Base-by-base conservation (phyloP, 2,888 invertebrate species). In the Macrosiphum euphorbiae region DNA sequence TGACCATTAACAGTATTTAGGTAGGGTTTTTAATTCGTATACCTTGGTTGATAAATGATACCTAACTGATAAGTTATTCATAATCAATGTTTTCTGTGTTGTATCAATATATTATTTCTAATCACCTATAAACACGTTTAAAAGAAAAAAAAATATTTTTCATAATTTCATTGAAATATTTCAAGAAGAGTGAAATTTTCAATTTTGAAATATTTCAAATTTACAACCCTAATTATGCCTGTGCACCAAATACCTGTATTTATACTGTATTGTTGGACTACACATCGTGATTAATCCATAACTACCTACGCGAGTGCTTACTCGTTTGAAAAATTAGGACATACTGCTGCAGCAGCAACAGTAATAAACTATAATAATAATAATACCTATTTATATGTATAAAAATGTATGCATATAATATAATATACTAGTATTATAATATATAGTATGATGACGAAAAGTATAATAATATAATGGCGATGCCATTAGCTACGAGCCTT, bases 381-480 rank as follows among this genome's bases (percentile, higher is more conserved):
- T 35, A 35, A 78, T 35, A 78, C 3, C 13, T 55, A 58, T 58
- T 1, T 35, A 78, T 35, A 78, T 58, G 2, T 35, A 78, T 35
- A 78, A 20, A 67, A 67, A 67, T 16, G n/a, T 67, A n/a, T 67
- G 4, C n/a, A n/a, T 67, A n/a, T 67, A 55, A 58, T 26, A 58
- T 58, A 35, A 35, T 67, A 67, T 35, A 35, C 67, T 16, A n/a
- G 13, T 67, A n/a, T 67, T 85, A 85, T 85, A 52, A 41, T 86
- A 47, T 7, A 24, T 86, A 86, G 86, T 28, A 28, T 47, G n/a
- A 90, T 47, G 90, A 90, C 90, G 61, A 90, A 90, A 90, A 90
- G 61, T 47, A 44, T 47, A 55, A 88, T 88, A 88, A 50, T 58
- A 78, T 78, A 35, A 78, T 20, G 78, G 78, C 35, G 78, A 78